These are phyloP conservation scores for Brachionus sp. DNA, from an alignment of 1,140 invertebrate genomes.

Conservation along the genomic window DNA sequence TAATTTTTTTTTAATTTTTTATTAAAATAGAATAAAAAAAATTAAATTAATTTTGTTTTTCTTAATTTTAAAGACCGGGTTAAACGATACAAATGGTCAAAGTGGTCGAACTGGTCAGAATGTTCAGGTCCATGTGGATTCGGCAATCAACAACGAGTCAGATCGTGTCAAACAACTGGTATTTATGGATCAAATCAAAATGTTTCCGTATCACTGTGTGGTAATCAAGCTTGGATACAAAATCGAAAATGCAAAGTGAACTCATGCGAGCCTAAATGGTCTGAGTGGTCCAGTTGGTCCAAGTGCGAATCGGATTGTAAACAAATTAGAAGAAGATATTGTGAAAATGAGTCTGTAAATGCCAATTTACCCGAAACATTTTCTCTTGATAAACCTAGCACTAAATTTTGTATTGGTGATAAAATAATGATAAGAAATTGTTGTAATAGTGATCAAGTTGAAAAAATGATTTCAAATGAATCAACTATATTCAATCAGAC, in stretches of 20 bases:
- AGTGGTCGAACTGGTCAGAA: conserved; percentile 39
- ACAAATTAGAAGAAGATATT: neutral
- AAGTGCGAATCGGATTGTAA: neutral
- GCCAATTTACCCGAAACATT: neutral
- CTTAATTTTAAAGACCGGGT: neutral
- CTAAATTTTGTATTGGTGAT: conserved; percentile 20
- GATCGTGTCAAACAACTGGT: neutral
- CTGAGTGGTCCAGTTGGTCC: conserved; percentile 25
- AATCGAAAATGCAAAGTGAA: neutral
- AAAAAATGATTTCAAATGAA: neutral
- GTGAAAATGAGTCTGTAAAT: neutral
- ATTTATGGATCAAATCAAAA: neutral
- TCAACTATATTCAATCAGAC: neutral
- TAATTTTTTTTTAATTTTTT: too few relatives aligned
- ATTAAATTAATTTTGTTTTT: neutral
- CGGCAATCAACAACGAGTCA: neutral
- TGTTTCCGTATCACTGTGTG: conserved; percentile 8
- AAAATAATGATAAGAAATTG: conserved; percentile 22
- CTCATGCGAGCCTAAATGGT: conserved; percentile 18
- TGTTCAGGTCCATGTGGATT: conserved; percentile 1
- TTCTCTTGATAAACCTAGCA: conserved; percentile 6
- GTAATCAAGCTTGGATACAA: neutral
- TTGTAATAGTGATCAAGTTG: neutral
- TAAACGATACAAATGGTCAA: neutral
- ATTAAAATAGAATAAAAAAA: neutral